Evolutionary conservation across 2,888 invertebrate genomes (phyloP), one percentile per base, ranked within the genome.

Genomic region (Chrysolina oricalcia): DNA sequence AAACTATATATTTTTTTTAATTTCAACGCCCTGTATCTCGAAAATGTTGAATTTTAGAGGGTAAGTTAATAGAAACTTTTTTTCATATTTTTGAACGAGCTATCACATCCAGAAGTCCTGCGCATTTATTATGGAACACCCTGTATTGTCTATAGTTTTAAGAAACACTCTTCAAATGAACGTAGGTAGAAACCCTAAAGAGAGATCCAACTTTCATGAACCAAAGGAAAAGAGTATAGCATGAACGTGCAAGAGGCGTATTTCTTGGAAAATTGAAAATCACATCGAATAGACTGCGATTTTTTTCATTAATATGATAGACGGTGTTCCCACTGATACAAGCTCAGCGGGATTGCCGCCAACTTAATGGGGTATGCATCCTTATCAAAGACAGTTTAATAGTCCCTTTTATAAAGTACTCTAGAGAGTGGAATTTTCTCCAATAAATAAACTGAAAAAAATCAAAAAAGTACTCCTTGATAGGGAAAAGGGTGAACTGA

Each of bases 381-480:
- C 35, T 59, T 59, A 59, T 59, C 59, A 59, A 59, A 10, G 59
- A 59, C 59, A 59, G 27, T 59, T 59, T 59, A 35, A 59, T 59
- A 59, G 50, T n/a, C n/a, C 19, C 19, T 2, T 19, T 50, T 50
- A n/a, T 50, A 50, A 50, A 50, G 50, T n/a, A 35, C 35, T 35
- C 27, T 9, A 13, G 27, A 35, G 35, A 59, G 27, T 59, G 2
- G n/a, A 59, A 59, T 59, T 15, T 59, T 10, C 10, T 9, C 21
- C 27, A 59, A 27, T 27, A 27, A 17, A 59, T 11, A 59, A 59
- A 15, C 17, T 23, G 23, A 59, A 59, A 59, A 27, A 59, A 13
- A n/a, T 13, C 19, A 13, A 15, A 27, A 59, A 35, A 15, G 11
- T 27, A 11, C 15, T 9, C 35, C 1, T 23, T 15, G 27, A n/a